Percentiles rank a stretch among this genome's conserved stretches.
Evolutionary conservation across 2,888 invertebrate species (phyloP).

Genomic region (Drosophila prostipennis): DNA sequence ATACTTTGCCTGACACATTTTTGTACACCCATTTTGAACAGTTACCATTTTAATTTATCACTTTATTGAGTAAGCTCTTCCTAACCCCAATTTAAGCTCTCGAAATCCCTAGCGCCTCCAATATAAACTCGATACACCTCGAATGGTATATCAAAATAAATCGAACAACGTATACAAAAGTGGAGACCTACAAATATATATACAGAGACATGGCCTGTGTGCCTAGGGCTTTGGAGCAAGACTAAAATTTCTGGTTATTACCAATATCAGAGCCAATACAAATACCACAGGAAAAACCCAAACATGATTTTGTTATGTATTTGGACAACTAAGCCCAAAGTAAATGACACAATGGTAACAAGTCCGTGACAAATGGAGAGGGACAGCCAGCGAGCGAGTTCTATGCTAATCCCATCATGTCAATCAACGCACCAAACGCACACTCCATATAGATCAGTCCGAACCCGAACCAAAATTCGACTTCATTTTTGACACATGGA

Average conservation of each 20-base stretch:
- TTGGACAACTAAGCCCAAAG: conserved; percentile 70
- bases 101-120: conserved; percentile 64
- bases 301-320: conserved; percentile 44
- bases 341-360: conserved; percentile 61
- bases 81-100: conserved; percentile 33
- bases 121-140: conserved; percentile 41
- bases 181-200: conserved; percentile 8
- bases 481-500: conserved; percentile 75
- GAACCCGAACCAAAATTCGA: conserved; percentile 51
- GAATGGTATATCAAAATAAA: conserved; percentile 43
- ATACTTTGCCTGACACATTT: neutral
- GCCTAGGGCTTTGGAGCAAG: conserved; percentile 34
- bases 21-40: neutral
- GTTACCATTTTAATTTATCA: conserved; percentile 32
- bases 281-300: conserved; percentile 48
- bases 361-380: conserved; percentile 40
- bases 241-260: conserved; percentile 64
- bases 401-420: conserved; percentile 72
- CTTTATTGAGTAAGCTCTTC: conserved; percentile 20
- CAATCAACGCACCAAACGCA: conserved; percentile 49
- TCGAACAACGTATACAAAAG: conserved; percentile 42
- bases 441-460: conserved; percentile 10
- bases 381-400: conserved; percentile 13
- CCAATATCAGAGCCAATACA: conserved; percentile 75
- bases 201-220: conserved; percentile 10